Conservation (phyloP, 2,888 invertebrate genomes). For the Thymelicus sylvestris region DNA sequence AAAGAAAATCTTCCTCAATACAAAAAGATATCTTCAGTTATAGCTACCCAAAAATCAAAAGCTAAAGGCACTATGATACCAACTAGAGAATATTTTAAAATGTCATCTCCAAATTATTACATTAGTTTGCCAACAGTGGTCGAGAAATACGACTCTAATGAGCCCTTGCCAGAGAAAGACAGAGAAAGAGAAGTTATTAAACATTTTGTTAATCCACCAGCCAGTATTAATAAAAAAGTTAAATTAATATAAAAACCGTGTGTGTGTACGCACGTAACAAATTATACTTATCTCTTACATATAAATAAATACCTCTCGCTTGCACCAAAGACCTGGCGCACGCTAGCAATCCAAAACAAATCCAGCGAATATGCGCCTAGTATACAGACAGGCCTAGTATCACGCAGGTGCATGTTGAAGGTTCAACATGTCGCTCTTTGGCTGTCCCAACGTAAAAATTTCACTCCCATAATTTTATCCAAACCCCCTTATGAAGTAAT, state of each 20-base stretch:
- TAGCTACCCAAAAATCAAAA: conserved; percentile 18
- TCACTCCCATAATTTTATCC: too few species aligned
- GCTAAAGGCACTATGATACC: conserved; percentile 55
- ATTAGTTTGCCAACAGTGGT: conserved; percentile 56
- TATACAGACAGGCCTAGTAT: too few species aligned
- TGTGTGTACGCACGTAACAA: neutral
- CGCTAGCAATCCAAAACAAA: too few species aligned
- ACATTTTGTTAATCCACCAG: conserved; percentile 50
- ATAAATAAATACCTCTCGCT: too few species aligned
- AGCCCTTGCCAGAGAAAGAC: conserved; percentile 65
- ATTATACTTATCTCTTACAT: too few species aligned
- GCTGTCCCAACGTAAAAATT: too few species aligned
- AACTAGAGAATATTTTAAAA: conserved; percentile 52
- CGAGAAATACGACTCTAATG: conserved; percentile 66
- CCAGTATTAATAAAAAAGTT: conserved; percentile 59
- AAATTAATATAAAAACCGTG: conserved; percentile 33
- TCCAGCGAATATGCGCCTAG: too few species aligned
- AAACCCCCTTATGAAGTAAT: too few species aligned
- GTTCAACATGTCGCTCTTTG: too few species aligned
- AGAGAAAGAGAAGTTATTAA: conserved; percentile 55
- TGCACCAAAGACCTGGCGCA: too few species aligned
- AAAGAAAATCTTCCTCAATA: conserved; percentile 9
- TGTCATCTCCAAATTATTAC: conserved; percentile 61
- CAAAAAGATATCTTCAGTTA: conserved; percentile 18
- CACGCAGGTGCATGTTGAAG: too few species aligned